Evolutionary conservation across 2,797 vertebrate genomes (phyloP), one percentile per base, ranked within the genome.

Genomic region (Emys orbicularis): DNA sequence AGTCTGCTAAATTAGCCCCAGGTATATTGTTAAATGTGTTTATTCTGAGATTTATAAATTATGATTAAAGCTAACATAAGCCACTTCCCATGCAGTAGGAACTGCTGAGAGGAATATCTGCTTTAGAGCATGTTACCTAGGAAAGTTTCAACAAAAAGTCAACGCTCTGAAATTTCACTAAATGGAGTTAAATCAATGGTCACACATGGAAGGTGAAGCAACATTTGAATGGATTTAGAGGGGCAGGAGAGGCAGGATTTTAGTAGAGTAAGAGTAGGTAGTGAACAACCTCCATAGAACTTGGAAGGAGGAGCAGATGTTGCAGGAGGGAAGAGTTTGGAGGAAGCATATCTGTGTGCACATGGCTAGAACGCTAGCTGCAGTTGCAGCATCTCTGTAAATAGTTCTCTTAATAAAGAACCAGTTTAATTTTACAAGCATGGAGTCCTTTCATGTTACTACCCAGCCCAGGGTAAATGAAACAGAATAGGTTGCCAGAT

Each of bases 121-220:
- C 54, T 16, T 74, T 6, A 27, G 0, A 2, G 0, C 0, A 3
- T 34, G 5, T 1, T 1, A 0, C 86, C 18, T 1, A 5, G 18
- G 12, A 41, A 5, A 8, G 21, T 50, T 44, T 13, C n/a, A 44
- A 2, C 41, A 8, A 12, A 5, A n/a, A 9, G 2, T 5, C 2
- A 1, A 0, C 6, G 1, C 4, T 2, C 53, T 1, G 1, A 8
- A 4, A 15, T 1, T 3, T 3, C 21, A 2, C 3, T 8, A 0
- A 52, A 2, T 0, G 19, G 34, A 77, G 44, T 3, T 83, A 4
- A 23, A 29, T 31, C 1, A 1, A 5, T 2, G 4, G 25, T 79
- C 2, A 50, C 56, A 57, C 56, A 57, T 57, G 56, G 18, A 37
- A 68, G 31, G 8, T 68, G n/a, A 27, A 37, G 16, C 34, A 68